Evolutionary conservation across 2,797 vertebrate genomes (phyloP).

Genomic region (Channa striata): DNA sequence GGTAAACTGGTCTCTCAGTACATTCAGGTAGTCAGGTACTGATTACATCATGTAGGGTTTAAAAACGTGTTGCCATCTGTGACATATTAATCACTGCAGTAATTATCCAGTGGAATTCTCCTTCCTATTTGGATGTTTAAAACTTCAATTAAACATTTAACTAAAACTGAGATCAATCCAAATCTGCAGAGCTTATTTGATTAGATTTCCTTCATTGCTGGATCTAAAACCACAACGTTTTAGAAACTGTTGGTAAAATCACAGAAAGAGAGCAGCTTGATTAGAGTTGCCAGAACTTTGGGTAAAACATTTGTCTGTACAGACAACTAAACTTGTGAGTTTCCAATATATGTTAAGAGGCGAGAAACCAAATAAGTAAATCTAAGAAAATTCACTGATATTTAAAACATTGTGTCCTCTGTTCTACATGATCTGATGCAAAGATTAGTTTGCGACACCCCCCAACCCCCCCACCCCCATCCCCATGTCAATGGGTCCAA

Average conservation of each 20-base stretch:
- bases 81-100: no score
- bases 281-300: conserved; percentile 23
- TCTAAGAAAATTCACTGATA: conserved; percentile 39
- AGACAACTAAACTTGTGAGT: conserved; percentile 53
- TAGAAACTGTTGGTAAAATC: neutral
- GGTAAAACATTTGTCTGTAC: conserved; percentile 12
- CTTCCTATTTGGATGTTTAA: no score
- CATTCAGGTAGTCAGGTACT: no score
- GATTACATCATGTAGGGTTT: no score
- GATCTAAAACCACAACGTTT: neutral
- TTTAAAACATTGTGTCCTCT: conserved; percentile 33
- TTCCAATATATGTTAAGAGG: conserved; percentile 40
- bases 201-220: conserved; percentile 3
- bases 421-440: conserved; percentile 31
- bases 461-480: conserved; percentile 4
- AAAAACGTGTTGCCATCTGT: no score
- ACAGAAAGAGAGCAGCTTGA: conserved; percentile 16
- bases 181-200: neutral
- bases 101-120: no score
- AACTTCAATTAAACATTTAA: neutral
- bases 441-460: conserved; percentile 26
- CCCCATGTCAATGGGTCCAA: conserved; percentile 42
- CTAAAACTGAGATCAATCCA: neutral
- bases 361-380: conserved; percentile 42
- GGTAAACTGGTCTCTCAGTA: no score